Base-by-base conservation (phyloP, 1,140 invertebrate species). In the Drosophila novamexicana region DNA sequence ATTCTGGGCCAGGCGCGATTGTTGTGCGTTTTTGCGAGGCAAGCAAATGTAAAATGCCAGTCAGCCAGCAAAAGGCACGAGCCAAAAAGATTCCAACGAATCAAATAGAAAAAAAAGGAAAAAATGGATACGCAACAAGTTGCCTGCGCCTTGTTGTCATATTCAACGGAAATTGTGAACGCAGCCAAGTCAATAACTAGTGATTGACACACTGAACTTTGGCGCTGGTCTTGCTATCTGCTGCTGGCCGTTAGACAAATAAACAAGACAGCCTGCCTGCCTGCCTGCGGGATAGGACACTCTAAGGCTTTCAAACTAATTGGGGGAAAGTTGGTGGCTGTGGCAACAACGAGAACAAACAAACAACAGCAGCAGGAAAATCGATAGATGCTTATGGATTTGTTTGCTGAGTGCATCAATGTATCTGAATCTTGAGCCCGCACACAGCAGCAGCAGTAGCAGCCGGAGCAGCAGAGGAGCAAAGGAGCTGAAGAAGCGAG, bases 401-500 rank as follows among this genome's bases (percentile, higher is more conserved):
- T 75, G 66, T 75, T 49, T 62, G 59, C 69, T 70, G 75, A 88
- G 77, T 88, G 83, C 83, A 88, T 89, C 83, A 88, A 88, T 88
- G 16, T 22, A 32, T 56, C 56, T 78, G 80, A 80, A 85, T 88
- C 75, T 88, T 53, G 64, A 67, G 44, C 77, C 65, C 65, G 49
- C 50, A 70, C 53, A 53, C 40, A 74, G 56, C 47, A 39, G 42
- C 49, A 71, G 78, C 44, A 47, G 7, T 32, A 36, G 18, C 9
- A 49, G 18, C 14, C 4, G 8, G 0, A 49, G 76, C 45, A 54
- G 49, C 14, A 14, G 29, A 56, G 50, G 18, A 10, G 18, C 14
- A 14, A 34, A 56, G 50, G 18, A 10, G 18, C 22, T 3, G 2
- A 22, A 22, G 22, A 1, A 22, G 22, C 22, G 3, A 49, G 63